phyloP scores from a whole-genome alignment of 2,797 vertebrate species.

The Euthynnus affinis region DNA sequence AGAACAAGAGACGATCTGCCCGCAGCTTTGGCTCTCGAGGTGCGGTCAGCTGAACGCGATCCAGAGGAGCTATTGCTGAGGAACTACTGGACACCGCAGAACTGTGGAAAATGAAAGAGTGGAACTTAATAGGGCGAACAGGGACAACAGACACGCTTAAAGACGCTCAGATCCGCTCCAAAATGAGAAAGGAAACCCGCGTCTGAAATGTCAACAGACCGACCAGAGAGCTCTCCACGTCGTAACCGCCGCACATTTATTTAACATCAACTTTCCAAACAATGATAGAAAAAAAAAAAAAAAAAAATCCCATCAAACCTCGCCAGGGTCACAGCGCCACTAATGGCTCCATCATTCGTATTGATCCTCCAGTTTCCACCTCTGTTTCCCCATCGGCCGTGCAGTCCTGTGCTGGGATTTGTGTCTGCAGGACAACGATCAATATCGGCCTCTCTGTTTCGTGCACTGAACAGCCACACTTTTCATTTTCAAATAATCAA shows the following conservation, averaged over 20 bases:
- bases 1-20: slow-evolving; percentile 54
- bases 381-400: slow-evolving; percentile 34
- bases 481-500: slow-evolving; percentile 57
- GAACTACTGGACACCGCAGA: slow-evolving; percentile 49
- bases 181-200: slow-evolving; percentile 15
- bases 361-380: slow-evolving; percentile 66
- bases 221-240: slow-evolving; percentile 27
- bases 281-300: slow-evolving; percentile 12
- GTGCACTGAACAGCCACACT: slow-evolving; percentile 46
- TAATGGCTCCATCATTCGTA: slow-evolving; percentile 72
- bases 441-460: slow-evolving; percentile 52
- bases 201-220: slow-evolving; percentile 29
- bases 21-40: slow-evolving; percentile 51
- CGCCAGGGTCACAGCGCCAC: slow-evolving; percentile 41
- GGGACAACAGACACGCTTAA: slow-evolving; percentile 34
- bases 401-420: slow-evolving; percentile 34
- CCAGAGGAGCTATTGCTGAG: slow-evolving; percentile 38
- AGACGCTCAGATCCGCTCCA: not conserved
- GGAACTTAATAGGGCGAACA: slow-evolving; percentile 40
- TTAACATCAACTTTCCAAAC: slow-evolving; percentile 49
- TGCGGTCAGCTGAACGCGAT: slow-evolving; percentile 43
- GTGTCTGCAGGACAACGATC: slow-evolving; percentile 42
- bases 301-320: slow-evolving; percentile 4
- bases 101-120: slow-evolving; percentile 60
- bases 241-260: slow-evolving; percentile 7